Conservation (phyloP, 2,113 vertebrate genomes). For the Choloepus hoffmanni region DNA sequence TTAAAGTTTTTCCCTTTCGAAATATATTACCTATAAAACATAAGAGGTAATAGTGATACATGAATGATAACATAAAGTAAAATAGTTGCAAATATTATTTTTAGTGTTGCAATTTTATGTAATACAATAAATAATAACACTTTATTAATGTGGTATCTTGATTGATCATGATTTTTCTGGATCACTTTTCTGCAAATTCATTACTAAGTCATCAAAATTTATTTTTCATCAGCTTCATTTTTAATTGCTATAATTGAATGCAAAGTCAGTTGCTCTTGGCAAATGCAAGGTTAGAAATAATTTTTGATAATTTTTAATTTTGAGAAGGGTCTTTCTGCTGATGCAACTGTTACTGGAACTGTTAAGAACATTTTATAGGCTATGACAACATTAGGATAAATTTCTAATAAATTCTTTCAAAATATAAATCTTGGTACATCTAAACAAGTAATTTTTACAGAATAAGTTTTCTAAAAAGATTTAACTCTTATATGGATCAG, state of each 20-base stretch:
- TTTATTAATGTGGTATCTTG: neutral
- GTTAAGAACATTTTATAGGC: slow-evolving; percentile 35
- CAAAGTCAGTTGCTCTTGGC: neutral
- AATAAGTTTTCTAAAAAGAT: slow-evolving; percentile 27
- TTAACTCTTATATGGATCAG: slow-evolving; percentile 6
- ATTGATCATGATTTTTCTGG: slow-evolving; percentile 44
- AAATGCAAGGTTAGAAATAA: slow-evolving; percentile 47
- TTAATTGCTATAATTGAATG: slow-evolving; percentile 30
- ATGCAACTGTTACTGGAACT: neutral
- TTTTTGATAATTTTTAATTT: slow-evolving; percentile 34
- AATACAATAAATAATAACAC: slow-evolving; percentile 9
- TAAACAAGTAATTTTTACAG: slow-evolving; percentile 16
- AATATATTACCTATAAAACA: neutral
- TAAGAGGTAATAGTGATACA: slow-evolving; percentile 1
- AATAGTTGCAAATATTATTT: neutral
- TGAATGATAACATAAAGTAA: neutral
- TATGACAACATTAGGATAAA: slow-evolving; percentile 16
- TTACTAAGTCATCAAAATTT: slow-evolving; percentile 42
- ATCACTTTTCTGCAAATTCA: neutral
- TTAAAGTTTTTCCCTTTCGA: slow-evolving; percentile 7
- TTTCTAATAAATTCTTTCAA: slow-evolving; percentile 42
- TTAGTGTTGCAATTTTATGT: neutral
- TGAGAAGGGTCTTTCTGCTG: slow-evolving; percentile 25
- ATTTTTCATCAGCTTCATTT: slow-evolving; percentile 50
- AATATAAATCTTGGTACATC: slow-evolving; percentile 2